These are phyloP conservation scores for Acanthacorydalis orientalis DNA, from an alignment of 2,888 invertebrate species.

Conservation along the genomic window DNA sequence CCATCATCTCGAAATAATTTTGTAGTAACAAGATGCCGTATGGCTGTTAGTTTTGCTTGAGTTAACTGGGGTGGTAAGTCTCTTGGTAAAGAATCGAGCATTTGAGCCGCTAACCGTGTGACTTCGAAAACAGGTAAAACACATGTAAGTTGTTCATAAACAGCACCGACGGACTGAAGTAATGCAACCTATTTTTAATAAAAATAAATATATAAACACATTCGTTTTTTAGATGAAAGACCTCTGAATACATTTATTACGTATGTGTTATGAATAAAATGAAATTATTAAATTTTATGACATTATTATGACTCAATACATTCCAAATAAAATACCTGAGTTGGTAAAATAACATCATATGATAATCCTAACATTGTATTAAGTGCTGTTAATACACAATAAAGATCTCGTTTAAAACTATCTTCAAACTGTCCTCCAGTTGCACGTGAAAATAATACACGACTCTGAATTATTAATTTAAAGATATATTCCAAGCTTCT, in stretches of 20 bases:
- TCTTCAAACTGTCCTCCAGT: slow-evolving; percentile 82
- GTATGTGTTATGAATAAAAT: not conserved
- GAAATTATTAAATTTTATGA: not conserved
- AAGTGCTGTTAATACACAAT: slow-evolving; percentile 62
- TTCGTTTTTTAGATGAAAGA: no score
- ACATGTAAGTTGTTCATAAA: slow-evolving; percentile 63
- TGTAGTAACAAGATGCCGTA: slow-evolving; percentile 63
- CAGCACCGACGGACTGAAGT: slow-evolving; percentile 65
- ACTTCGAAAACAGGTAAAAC: slow-evolving; percentile 61
- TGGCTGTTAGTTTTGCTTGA: slow-evolving; percentile 66
- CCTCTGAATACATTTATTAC: not conserved
- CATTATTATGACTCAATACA: not conserved
- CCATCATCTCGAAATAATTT: slow-evolving; percentile 57
- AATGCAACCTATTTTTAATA: slow-evolving; percentile 46
- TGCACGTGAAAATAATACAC: slow-evolving; percentile 66
- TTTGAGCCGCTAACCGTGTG: slow-evolving; percentile 60
- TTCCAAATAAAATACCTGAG: slow-evolving; percentile 36
- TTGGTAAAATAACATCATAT: slow-evolving; percentile 57
- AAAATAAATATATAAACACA: not conserved
- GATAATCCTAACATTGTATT: slow-evolving; percentile 58
- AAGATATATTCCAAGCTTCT: slow-evolving; percentile 84
- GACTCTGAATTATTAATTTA: slow-evolving; percentile 79
- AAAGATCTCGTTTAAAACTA: slow-evolving; percentile 65
- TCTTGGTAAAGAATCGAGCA: slow-evolving; percentile 58
- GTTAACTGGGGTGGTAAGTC: slow-evolving; percentile 54